Evolutionary conservation across 2,797 vertebrate genomes (phyloP).

Genomic region (Gymnocypris eckloni): DNA sequence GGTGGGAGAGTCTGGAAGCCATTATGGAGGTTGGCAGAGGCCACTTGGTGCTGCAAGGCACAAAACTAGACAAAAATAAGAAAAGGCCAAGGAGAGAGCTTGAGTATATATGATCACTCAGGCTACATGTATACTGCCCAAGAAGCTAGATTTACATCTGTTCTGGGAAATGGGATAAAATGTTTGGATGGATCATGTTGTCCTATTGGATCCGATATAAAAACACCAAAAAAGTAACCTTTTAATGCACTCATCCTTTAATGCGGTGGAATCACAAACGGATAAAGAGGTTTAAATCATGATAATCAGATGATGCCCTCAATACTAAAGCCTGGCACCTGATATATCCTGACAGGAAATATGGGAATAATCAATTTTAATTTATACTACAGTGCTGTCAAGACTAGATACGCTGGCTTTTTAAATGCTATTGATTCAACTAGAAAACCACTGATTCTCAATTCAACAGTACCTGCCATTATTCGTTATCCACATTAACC

Average conservation of each 20-base stretch:
- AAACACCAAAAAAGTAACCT: conserved; percentile 32
- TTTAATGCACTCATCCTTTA: conserved; percentile 36
- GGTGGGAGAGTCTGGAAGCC: conserved; percentile 67
- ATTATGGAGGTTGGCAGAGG: conserved; percentile 63
- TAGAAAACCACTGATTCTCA: conserved; percentile 2
- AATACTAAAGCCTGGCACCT: conserved; percentile 51
- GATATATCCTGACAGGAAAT: conserved; percentile 46
- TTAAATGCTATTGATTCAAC: conserved; percentile 46
- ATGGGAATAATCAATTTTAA: conserved; percentile 56
- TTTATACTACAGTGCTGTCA: conserved; percentile 39
- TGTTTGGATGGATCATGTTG: conserved; percentile 40
- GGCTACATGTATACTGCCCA: conserved; percentile 25
- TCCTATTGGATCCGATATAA: conserved; percentile 33
- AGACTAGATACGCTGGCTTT: conserved; percentile 39
- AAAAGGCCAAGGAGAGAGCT: conserved; percentile 31
- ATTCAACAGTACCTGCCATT: not conserved
- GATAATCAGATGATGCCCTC: conserved; percentile 60
- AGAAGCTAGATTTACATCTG: conserved; percentile 22
- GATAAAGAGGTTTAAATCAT: conserved; percentile 49
- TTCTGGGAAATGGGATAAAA: conserved; percentile 39
- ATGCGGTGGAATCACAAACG: conserved; percentile 34
- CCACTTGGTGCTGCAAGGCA: conserved; percentile 59
- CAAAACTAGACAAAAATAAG: conserved; percentile 59
- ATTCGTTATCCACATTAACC: not conserved
- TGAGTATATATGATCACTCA: conserved; percentile 36